Base-by-base conservation (phyloP, 2,113 vertebrate species). In the Mustela nigripes region DNA sequence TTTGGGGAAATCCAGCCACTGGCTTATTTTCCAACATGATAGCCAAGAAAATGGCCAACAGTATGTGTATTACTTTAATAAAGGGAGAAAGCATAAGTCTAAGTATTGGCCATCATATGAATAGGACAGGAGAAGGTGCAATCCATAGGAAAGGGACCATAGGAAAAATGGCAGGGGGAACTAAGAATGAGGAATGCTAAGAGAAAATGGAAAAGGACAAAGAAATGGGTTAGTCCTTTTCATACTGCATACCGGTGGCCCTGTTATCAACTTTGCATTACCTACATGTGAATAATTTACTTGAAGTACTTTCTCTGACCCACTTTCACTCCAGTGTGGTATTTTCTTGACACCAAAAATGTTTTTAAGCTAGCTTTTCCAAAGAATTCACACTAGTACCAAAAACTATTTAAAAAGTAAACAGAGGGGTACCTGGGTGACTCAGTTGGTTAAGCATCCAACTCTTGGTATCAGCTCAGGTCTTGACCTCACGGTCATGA, bases 341-440 rank as follows among this genome's bases (percentile, higher is more conserved):
- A 76, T 82, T 79, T 87, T 71, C 80, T 90, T 82, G 12, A 56
- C 22, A 96, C 33, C 39, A 60, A 95, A 94, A 88, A 65, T 87
- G 22, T 56, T 56, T 91, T 74, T 79, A 53, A 50, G 6, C 56
- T 88, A 31, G 12, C 4, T 91, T 28, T 24, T 69, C 33, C 71
- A 93, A 39, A 15, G 36, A 88, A 79, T 78, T 88, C 56, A 73
- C 31, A 96, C 5, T 45, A 62, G 11, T 33, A 33, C 62, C 78
- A 95, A 62, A 4, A 45, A 76, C n/a, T 71, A 88, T 45, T 79
- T 93, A 65, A 50, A 85, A 76, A 18, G 22, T 83, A 65, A 78
- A n/a, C 16, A 9, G 67, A 5, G 6, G 18, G 67, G 33, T 21
- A 18, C 67, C 67, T 36, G 16, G 18, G 67, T 69, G 67, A 8